Evolutionary conservation across 92 coral and sea anemone genomes (phyloP).

Genomic region (Phenganax marumi): DNA sequence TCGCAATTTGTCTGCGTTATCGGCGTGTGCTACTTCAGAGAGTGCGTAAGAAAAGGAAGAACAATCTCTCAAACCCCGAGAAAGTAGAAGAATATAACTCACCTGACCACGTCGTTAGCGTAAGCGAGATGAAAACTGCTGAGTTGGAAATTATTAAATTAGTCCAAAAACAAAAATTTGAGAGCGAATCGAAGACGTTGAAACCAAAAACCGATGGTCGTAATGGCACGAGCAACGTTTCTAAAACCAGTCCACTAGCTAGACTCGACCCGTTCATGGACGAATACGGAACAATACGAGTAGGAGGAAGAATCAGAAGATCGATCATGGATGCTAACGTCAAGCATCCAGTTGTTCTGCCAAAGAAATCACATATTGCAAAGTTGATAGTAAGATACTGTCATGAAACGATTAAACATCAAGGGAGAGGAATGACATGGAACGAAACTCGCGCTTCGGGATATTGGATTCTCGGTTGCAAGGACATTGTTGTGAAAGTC

Average conservation of each 20-base stretch:
- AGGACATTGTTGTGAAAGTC: neutral
- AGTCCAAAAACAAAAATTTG: neutral
- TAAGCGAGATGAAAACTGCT: no score
- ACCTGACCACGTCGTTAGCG: no score
- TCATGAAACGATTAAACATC: conserved; percentile 17
- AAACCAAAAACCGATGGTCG: neutral
- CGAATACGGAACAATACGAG: conserved; percentile 5
- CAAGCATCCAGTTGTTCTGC: conserved; percentile 22
- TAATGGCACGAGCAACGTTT: no score
- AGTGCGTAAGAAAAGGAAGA: no score
- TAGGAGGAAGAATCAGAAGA: conserved; percentile 43
- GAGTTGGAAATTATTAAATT: no score
- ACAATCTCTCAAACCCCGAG: no score
- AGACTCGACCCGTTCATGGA: conserved; percentile 19
- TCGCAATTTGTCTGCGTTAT: neutral
- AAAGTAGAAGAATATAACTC: no score
- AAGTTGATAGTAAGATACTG: neutral
- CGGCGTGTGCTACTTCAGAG: no score
- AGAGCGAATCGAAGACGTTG: neutral
- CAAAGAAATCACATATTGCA: conserved; percentile 12
- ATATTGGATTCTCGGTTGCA: conserved; percentile 7
- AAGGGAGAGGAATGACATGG: conserved; percentile 6
- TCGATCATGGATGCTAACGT: neutral
- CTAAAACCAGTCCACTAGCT: neutral
- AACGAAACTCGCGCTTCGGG: conserved; percentile 21